phyloP scores from a whole-genome alignment of 1,140 invertebrate genomes.

The Drosophila sp. region DNA sequence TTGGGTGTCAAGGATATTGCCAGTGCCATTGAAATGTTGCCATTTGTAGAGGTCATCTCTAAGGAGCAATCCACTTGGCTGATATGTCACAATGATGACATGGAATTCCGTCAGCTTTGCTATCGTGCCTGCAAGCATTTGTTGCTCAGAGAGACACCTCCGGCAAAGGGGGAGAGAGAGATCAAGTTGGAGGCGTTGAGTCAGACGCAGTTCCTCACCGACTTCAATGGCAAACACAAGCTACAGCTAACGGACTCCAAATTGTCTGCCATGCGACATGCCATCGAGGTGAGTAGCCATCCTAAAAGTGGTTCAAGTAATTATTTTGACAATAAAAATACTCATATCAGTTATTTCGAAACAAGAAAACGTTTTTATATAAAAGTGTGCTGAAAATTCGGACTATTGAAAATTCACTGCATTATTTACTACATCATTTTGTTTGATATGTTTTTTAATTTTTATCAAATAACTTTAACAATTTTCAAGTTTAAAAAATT shows the following conservation, averaged over 20 bases:
- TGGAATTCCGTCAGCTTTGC: conserved; percentile 64
- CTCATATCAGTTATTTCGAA: no score
- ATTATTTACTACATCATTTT: no score
- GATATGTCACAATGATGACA: conserved; percentile 75
- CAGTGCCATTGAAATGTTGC: conserved; percentile 68
- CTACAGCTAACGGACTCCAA: conserved; percentile 51
- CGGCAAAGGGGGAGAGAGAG: background rate
- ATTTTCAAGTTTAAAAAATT: no score
- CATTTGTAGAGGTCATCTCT: conserved; percentile 73
- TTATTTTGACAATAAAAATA: no score
- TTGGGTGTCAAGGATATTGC: conserved; percentile 67
- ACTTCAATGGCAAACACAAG: conserved; percentile 66
- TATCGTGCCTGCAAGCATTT: conserved; percentile 70
- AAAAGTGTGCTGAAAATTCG: no score
- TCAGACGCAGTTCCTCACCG: conserved; percentile 55
- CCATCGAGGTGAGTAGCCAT: conserved; percentile 64
- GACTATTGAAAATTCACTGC: no score
- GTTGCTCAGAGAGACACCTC: conserved; percentile 34
- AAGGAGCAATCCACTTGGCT: conserved; percentile 69
- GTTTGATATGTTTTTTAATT: no score
- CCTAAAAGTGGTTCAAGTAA: no score
- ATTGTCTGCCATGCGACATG: conserved; percentile 75
- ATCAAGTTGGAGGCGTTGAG: background rate
- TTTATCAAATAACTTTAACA: no score
- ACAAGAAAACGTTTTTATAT: no score